A percentile compares a stretch with the other conserved stretches of the same genome.
phyloP scores from a whole-genome alignment of 1,140 invertebrate species.

The Streblospio benedicti region DNA sequence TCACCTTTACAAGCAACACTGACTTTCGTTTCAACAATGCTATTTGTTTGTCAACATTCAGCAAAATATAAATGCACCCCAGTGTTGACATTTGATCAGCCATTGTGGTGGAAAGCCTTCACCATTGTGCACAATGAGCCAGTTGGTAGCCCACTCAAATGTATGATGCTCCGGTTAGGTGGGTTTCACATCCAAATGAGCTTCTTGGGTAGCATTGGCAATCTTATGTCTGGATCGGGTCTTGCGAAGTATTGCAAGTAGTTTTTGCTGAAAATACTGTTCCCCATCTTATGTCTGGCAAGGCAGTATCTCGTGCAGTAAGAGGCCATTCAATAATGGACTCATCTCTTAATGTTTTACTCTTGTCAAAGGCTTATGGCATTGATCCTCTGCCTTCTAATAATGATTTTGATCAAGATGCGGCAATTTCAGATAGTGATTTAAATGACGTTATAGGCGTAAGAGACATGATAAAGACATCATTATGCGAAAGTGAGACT shows the following conservation, averaged over 20 bases:
- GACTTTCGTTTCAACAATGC: no score
- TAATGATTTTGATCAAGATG: no score
- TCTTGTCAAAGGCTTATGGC: neutral
- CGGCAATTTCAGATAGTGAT: no score
- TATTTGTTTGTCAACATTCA: no score
- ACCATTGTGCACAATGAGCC: slow-evolving; percentile 17
- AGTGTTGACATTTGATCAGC: no score
- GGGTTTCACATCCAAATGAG: slow-evolving; percentile 24
- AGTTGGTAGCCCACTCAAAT: slow-evolving; percentile 9
- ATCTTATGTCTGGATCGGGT: slow-evolving; percentile 40
- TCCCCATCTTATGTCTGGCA: slow-evolving; percentile 6
- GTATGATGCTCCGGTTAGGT: slow-evolving; percentile 13
- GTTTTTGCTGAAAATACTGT: neutral
- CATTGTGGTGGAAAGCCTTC: slow-evolving; percentile 28
- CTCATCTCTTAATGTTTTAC: slow-evolving; percentile 13
- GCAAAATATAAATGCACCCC: no score
- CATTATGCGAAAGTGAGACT: no score
- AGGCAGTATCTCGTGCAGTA: slow-evolving; percentile 3
- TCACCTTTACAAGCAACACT: no score
- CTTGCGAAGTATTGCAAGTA: slow-evolving; percentile 28
- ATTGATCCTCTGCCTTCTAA: no score
- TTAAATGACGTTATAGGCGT: no score
- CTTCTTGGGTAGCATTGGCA: slow-evolving; percentile 34
- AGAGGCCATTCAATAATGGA: slow-evolving; percentile 37
- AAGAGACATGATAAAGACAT: no score